Percentiles rank a stretch among this genome's conserved stretches.
Conservation (phyloP, 1,140 invertebrate genomes). For the Drosophila nigrodunni region DNA sequence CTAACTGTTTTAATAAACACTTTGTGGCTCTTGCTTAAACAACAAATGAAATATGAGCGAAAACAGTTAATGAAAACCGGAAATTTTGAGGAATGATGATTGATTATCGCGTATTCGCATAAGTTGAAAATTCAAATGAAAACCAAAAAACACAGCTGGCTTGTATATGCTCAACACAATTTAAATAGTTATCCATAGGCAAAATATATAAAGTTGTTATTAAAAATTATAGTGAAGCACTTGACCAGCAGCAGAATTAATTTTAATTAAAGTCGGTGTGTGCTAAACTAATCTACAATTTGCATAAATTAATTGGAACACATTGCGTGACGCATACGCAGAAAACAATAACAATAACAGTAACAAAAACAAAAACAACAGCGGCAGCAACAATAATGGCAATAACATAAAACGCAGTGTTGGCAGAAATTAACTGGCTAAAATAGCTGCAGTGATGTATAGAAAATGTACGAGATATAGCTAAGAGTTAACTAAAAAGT, state of each 20-base stretch:
- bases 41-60: no score
- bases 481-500: no score
- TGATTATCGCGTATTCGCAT: slow-evolving; percentile 3
- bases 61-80: not conserved
- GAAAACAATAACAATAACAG: slow-evolving; percentile 7
- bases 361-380: slow-evolving; percentile 18
- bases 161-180: slow-evolving; percentile 7
- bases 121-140: not conserved
- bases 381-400: slow-evolving; percentile 11
- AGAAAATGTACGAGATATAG: no score
- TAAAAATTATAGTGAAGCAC: no score
- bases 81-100: not conserved
- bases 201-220: not conserved
- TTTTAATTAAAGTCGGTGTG: slow-evolving; percentile 28
- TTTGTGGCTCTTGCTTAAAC: no score
- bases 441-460: no score
- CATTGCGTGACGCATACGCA: slow-evolving; percentile 25
- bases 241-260: slow-evolving; percentile 1
- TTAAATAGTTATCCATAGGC: not conserved
- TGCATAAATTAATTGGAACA: slow-evolving; percentile 50
- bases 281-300: slow-evolving; percentile 35
- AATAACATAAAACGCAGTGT: not conserved
- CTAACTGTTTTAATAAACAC: no score
- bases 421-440: no score
- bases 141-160: not conserved